Evolutionary conservation across 1,140 invertebrate species (phyloP), one percentile per base, ranked within the genome.

Genomic region (Camponotus pennsylvanicus): DNA sequence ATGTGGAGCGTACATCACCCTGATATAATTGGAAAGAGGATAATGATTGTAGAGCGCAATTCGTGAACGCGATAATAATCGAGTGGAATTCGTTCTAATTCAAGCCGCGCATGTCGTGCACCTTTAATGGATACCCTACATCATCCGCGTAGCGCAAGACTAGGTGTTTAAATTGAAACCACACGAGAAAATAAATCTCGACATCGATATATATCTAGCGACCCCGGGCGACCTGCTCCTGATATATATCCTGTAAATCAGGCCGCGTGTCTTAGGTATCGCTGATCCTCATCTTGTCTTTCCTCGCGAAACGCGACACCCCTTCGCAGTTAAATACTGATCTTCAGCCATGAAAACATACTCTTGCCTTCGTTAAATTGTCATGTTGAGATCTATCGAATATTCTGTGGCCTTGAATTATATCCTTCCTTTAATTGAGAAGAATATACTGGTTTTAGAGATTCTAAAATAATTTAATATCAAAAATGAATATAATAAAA

Each of bases 121-220:
- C 79, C 18, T 87, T 87, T 87, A 87, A 87, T 87, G 66, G 78
- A 66, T 67, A 85, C 40, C 34, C 86, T 85, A 87, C 67, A 83
- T 87, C 71, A 83, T 66, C 18, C 59, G 63, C 57, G 59, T 34
- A 21, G 45, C 49, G 27, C 49, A 37, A 67, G 61, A 55, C 69
- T 64, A 59, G 69, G 37, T 76, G 86, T 27, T 87, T 76, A 87
- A 87, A 87, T 87, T 87, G 80, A 83, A 87, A 75, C 70, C 86
- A 66, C 66, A 63, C 42, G 86, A 66, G 86, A 67, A 84, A 87
- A 87, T 87, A 87, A 87, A 87, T 87, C 86, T 87, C 9, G 63
- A 59, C 40, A 27, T 40, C 79, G 69, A 75, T 83, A 52, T 52
- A 75, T 52, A 75, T 45, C 67, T 27, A 61, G 34, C 64, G 45